Base-by-base conservation (phyloP, 2,888 invertebrate genomes). In the Drosophila putrida region DNA sequence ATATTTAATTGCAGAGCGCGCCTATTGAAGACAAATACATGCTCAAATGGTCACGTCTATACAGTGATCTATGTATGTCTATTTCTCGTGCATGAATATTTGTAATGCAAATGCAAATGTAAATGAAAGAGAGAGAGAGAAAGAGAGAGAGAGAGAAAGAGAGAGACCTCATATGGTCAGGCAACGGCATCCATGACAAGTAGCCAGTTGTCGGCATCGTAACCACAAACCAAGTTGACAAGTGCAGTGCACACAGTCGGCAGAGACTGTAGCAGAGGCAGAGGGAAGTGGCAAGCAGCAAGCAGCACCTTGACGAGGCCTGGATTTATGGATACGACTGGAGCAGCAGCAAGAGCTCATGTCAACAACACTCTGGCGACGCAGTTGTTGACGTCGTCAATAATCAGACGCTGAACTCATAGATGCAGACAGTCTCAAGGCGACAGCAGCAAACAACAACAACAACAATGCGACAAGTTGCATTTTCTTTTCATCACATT, bases 361-460 rank as follows among this genome's bases (percentile, higher is more conserved):
- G 83, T 83, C 83, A 88, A 88, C 83, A 83, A 80, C 75, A 80
- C 83, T 69, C 65, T 65, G 79, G 72, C 88, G 68, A 71, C 85
- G 62, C 63, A 61, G 54, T 67, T 53, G 75, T 71, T 80, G 86
- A 71, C 75, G 78, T 77, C 67, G 88, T 83, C 83, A 84, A 84
- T 84, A 88, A 84, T 84, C 83, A 84, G 88, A 75, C 83, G 80
- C 81, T 84, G 83, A 88, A 84, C 83, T 78, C 78, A 61, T 54
- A 71, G 69, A 65, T 62, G 67, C 63, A 64, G 71, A 68, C 72
- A 69, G 86, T 85, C 82, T 88, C 88, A 82, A 88, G 83, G 86
- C 88, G 73, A 71, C 63, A 20, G 38, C 68, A 62, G 51, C 65
- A 69, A 62, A 54, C 60, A 60, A 36, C 51, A 65, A 47, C 43